phyloP scores from a whole-genome alignment of 2,888 invertebrate species.

The Meghimatium bilineatum region DNA sequence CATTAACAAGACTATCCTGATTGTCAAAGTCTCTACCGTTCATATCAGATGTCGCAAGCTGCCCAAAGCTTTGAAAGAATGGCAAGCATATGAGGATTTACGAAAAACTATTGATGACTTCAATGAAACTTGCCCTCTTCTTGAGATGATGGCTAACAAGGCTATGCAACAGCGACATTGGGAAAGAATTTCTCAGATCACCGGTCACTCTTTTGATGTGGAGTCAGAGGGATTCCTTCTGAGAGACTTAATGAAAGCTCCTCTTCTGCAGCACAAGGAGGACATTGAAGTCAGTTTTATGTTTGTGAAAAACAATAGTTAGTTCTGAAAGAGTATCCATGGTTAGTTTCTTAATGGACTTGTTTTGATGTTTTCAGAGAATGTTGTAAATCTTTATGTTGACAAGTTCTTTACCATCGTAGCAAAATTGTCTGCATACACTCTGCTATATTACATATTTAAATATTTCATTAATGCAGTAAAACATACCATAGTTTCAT shows the following conservation, averaged over 20 bases:
- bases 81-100: conserved; percentile 97
- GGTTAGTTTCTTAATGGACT: too few species aligned
- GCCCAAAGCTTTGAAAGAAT: conserved; percentile 92
- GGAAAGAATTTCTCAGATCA: conserved; percentile 94
- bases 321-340: neutral
- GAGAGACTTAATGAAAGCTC: conserved; percentile 95
- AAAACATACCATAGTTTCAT: too few species aligned
- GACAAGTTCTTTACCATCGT: too few species aligned
- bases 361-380: too few species aligned
- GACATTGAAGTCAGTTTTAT: conserved; percentile 87
- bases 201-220: conserved; percentile 91
- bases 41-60: conserved; percentile 88
- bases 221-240: conserved; percentile 95
- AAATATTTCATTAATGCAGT: too few species aligned
- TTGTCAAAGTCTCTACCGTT: too few species aligned
- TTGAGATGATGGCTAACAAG: conserved; percentile 97
- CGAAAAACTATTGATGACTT: conserved; percentile 98
- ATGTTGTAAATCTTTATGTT: too few species aligned
- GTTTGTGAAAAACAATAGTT: neutral
- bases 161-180: conserved; percentile 98
- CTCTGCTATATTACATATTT: too few species aligned
- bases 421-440: too few species aligned
- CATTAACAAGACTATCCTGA: too few species aligned
- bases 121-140: conserved; percentile 96
- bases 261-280: conserved; percentile 92